Base-by-base conservation (phyloP, 2,797 vertebrate genomes). In the Mycteria americana region DNA sequence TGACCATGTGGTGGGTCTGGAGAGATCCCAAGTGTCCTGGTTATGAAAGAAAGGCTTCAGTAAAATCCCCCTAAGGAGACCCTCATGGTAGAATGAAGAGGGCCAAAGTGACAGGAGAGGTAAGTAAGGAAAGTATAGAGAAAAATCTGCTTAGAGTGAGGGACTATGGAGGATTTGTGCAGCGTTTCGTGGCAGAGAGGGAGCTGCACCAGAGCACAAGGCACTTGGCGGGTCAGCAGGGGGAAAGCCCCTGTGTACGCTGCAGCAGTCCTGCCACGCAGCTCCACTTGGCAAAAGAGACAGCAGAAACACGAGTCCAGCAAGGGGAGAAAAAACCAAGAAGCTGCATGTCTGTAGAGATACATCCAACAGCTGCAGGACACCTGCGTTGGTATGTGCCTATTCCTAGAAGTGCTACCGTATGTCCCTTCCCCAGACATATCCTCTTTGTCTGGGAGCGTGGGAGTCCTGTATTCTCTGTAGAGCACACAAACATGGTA, bases 201-300 rank as follows among this genome's bases (percentile, higher is more conserved):
- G 21, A 54, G 30, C 11, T 70, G 21, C 57, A 50, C 10, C 17
- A 45, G 39, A 48, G 17, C 25, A 50, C 0, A 4, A 48, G 30
- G 8, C 9, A 11, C 11, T 46, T 76, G n/a, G 13, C 48, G 28
- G 8, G 11, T 50, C 28, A 63, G 35, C 48, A 33, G 37, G 77
- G 18, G 27, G 33, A 88, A 17, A 76, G 3, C 7, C 30, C 10
- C 11, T 1, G 3, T 9, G 9, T 22, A 39, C 0, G 2, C 31
- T 74, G 56, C 27, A 53, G 41, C 50, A 74, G 16, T 13, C 27
- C 39, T 43, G 60, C 7, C 56, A 33, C 3, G 3, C 13, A 21
- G 25, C 57, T 63, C 22, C 31, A 16, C 6, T 30, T 1, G 0
- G 9, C 48, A 70, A 48, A 63, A 70, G 31, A 23, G 33, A 63